Percentiles rank a stretch among this genome's conserved stretches.
These are phyloP conservation scores for Bellardia pandia DNA, from an alignment of 2,888 invertebrate species.

Conservation along the genomic window DNA sequence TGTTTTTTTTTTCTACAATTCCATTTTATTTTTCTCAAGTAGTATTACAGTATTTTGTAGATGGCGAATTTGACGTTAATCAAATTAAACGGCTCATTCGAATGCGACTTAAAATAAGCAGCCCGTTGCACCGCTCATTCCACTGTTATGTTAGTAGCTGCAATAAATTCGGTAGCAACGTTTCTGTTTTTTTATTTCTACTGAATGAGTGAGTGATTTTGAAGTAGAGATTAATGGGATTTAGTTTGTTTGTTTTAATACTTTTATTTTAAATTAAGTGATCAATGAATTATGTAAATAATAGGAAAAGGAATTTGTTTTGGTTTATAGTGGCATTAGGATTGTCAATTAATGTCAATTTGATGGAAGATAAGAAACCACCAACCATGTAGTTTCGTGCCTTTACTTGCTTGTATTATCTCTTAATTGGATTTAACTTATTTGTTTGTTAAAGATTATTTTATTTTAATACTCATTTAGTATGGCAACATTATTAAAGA, in stretches of 20 bases:
- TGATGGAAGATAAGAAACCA: conserved; percentile 55
- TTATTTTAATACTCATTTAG: not conserved
- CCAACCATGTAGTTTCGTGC: conserved; percentile 39
- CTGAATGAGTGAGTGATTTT: conserved; percentile 64
- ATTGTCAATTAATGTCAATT: conserved; percentile 66
- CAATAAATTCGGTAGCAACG: conserved; percentile 63
- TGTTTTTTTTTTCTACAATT: conserved; percentile 17
- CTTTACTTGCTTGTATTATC: conserved; percentile 12
- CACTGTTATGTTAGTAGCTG: conserved; percentile 8
- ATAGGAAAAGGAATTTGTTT: conserved; percentile 57
- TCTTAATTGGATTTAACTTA: conserved; percentile 46
- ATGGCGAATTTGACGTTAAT: conserved; percentile 70
- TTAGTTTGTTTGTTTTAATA: conserved; percentile 21
- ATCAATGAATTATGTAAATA: conserved; percentile 64
- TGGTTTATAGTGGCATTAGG: conserved; percentile 54
- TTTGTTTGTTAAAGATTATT: conserved; percentile 10
- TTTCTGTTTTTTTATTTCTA: conserved; percentile 11
- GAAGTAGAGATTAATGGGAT: conserved; percentile 69
- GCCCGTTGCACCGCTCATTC: conserved; percentile 7
- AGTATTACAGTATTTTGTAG: conserved; percentile 34
- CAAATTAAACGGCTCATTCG: conserved; percentile 71
- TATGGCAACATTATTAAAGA: too few relatives aligned
- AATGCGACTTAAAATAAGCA: conserved; percentile 57
- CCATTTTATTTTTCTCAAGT: conserved; percentile 58
- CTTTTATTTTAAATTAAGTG: conserved; percentile 65